These are phyloP conservation scores for Pterois miles DNA, from an alignment of 2,797 vertebrate species.

Conservation along the genomic window DNA sequence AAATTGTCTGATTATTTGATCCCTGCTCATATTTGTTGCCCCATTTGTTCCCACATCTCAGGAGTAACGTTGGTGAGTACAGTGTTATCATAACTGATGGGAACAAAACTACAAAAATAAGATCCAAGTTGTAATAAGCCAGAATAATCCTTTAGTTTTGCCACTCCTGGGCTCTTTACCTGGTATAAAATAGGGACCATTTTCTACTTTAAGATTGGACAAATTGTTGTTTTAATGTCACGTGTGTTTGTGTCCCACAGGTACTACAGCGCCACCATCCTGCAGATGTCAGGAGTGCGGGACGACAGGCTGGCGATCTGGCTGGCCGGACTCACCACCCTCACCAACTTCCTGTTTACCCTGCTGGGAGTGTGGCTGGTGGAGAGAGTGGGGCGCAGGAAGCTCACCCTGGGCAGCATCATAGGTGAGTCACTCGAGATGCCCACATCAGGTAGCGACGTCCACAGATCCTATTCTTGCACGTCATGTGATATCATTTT, in stretches of 20 bases:
- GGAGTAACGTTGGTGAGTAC: too few species aligned
- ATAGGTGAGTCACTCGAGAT: slow-evolving; percentile 79
- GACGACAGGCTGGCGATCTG: slow-evolving; percentile 95
- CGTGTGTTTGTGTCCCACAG: slow-evolving; percentile 68
- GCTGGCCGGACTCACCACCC: slow-evolving; percentile 92
- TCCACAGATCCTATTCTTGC: background rate
- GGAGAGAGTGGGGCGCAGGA: slow-evolving; percentile 94
- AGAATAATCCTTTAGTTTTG: background rate
- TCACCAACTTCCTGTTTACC: slow-evolving; percentile 97
- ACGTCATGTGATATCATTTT: background rate
- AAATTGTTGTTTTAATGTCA: background rate
- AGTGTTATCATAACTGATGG: background rate
- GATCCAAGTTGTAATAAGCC: background rate
- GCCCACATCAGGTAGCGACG: background rate
- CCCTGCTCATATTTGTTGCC: background rate
- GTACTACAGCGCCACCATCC: slow-evolving; percentile 99
- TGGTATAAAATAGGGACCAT: background rate
- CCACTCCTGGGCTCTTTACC: background rate
- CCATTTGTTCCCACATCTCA: background rate
- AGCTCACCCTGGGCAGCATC: slow-evolving; percentile 92
- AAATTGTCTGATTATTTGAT: background rate
- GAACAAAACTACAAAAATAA: background rate
- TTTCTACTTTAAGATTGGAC: background rate
- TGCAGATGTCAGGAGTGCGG: slow-evolving; percentile 98
- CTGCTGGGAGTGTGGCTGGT: slow-evolving; percentile 97